phyloP scores from a whole-genome alignment of 2,888 invertebrate species.

The Melipona beecheii region DNA sequence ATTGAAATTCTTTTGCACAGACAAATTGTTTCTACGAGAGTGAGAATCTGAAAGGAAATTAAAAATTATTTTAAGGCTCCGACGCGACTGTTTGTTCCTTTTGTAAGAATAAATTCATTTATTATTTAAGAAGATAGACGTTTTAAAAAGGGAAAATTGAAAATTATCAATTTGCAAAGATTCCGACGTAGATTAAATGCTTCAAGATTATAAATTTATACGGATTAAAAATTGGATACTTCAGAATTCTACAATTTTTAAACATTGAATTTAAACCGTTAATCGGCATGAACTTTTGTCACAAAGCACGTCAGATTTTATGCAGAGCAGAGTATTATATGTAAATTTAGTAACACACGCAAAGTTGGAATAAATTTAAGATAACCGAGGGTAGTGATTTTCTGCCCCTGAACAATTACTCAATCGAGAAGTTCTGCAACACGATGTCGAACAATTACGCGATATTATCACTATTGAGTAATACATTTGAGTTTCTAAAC shows the following conservation, averaged over 20 bases:
- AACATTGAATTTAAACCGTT: too few relatives aligned
- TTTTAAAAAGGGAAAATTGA: too few relatives aligned
- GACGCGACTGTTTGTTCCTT: too few relatives aligned
- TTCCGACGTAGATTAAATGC: not conserved
- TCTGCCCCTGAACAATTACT: not conserved
- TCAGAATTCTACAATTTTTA: not conserved
- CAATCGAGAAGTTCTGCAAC: not conserved
- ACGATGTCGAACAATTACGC: not conserved
- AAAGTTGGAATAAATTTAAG: not conserved
- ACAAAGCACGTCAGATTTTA: too few relatives aligned
- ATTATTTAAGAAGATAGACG: too few relatives aligned
- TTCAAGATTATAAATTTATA: not conserved
- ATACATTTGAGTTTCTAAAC: not conserved
- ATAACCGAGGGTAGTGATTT: not conserved
- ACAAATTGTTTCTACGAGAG: too few relatives aligned
- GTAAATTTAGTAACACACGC: not conserved
- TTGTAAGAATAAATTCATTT: too few relatives aligned
- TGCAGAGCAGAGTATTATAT: too few relatives aligned
- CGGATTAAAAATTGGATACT: too few relatives aligned
- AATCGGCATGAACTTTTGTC: not conserved
- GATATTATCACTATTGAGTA: not conserved
- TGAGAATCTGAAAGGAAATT: too few relatives aligned
- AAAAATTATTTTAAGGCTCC: not conserved
- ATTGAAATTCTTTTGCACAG: not conserved
- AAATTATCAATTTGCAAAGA: not conserved